phyloP scores from a whole-genome alignment of 2,797 vertebrate species.

The Babyrousa celebensis region DNA sequence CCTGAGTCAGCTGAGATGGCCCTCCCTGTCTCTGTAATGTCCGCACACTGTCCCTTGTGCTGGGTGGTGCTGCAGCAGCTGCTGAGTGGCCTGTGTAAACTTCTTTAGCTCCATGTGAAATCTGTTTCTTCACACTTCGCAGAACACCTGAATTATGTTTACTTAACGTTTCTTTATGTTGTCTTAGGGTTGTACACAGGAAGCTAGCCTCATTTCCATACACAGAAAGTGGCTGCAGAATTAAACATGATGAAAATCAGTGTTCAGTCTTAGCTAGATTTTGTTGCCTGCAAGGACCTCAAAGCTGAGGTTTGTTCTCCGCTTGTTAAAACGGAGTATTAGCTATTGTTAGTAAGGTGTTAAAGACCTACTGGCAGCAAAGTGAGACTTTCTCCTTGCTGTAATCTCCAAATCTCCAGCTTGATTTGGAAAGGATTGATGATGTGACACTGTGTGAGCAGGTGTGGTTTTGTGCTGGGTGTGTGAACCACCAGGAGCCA shows the following conservation, averaged over 20 bases:
- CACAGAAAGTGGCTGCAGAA: not conserved
- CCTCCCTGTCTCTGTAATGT: not conserved
- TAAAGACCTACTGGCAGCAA: not conserved
- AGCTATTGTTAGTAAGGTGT: not conserved
- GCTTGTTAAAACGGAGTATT: not conserved
- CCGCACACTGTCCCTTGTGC: no score
- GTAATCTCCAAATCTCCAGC: not conserved
- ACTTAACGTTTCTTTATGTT: not conserved
- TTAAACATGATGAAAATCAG: not conserved
- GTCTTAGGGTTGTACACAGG: not conserved
- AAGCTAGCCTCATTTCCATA: not conserved
- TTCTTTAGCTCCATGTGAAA: not conserved
- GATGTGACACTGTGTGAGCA: not conserved
- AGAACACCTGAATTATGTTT: not conserved
- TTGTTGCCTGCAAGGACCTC: not conserved
- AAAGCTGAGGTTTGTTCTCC: not conserved
- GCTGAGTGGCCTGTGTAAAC: no score
- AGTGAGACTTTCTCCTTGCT: not conserved
- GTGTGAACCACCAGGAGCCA: not conserved
- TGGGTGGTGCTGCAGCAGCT: not conserved
- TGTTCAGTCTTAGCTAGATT: not conserved
- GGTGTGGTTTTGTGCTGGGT: not conserved
- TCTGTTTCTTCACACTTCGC: not conserved
- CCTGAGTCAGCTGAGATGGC: accelerated
- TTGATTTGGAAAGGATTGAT: not conserved